Base-by-base conservation (phyloP, 2,888 invertebrate species). In the Trichopria drosophilae region DNA sequence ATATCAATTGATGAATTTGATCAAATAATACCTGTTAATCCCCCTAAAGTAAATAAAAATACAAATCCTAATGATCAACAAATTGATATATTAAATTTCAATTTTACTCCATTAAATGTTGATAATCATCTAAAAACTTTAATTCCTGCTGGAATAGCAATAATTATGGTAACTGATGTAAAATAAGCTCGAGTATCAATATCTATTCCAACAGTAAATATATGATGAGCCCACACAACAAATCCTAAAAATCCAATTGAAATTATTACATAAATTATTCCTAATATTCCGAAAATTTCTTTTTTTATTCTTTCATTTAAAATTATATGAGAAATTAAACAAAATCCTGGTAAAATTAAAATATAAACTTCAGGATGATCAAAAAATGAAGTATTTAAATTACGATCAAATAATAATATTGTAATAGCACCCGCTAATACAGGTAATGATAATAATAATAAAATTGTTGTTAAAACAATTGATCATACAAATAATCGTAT, bases 291-390 rank as follows among this genome's bases (percentile, higher is more conserved):
- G 77, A 89, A 89, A 3, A 84, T 82, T 82, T 84, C 83, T 64
- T 84, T 84, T 82, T 88, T 88, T 6, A 83, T 83, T 71, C 83
- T n/a, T n/a, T n/a, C 84, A 81, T 84, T 84, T 0, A 80, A 81
- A 76, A 89, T 84, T 79, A 88, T 85, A 71, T 89, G 88, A 0
- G 87, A 88, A 73, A 90, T 84, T 80, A 90, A 82, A 0, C 89
- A 88, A 80, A 90, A 90, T 75, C 85, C 88, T 0, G 88, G 88
- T 64, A 90, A 69, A 84, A 90, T 89, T 79, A 90, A 77, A 86
- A 90, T 88, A 77, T 90, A 91, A 56, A 90, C 88, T 83, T 90
- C 89, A 7, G 89, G 90, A 47, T 90, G 90, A 0, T 89, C 90
- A 82, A 90, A 90, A 76, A 90, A 90, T 1, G 86, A 83, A 1